These are phyloP conservation scores for Sebastes kiyomatsui DNA, from an alignment of 2,797 vertebrate species.

Conservation along the genomic window DNA sequence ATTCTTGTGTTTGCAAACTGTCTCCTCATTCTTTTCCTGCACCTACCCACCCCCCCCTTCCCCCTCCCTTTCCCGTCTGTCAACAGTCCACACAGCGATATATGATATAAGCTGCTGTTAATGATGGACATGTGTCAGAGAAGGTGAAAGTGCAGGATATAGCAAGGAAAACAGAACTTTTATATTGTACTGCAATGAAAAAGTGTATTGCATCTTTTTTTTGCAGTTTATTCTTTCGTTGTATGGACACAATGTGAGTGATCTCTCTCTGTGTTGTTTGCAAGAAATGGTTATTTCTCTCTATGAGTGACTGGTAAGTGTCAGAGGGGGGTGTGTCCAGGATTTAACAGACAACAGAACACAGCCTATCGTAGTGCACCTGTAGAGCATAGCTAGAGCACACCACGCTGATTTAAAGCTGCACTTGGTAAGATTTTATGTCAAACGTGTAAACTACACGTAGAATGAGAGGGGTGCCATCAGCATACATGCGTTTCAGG, in stretches of 20 bases:
- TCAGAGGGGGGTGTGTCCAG: slow-evolving; percentile 41
- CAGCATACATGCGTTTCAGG: neutral
- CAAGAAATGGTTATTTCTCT: neutral
- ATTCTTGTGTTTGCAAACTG: slow-evolving; percentile 70
- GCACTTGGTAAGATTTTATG: slow-evolving; percentile 17
- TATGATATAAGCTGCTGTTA: slow-evolving; percentile 18
- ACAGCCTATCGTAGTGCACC: slow-evolving; percentile 29
- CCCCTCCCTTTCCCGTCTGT: neutral
- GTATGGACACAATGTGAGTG: neutral
- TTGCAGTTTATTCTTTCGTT: neutral
- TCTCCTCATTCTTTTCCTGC: slow-evolving; percentile 51
- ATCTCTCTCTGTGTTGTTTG: slow-evolving; percentile 54
- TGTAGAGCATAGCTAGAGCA: slow-evolving; percentile 16
- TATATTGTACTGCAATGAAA: neutral
- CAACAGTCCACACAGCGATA: slow-evolving; percentile 9
- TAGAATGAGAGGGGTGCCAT: neutral
- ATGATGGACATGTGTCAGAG: neutral
- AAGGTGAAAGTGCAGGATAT: neutral
- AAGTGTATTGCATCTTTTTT: neutral
- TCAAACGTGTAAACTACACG: neutral
- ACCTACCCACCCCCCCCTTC: neutral
- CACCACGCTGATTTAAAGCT: slow-evolving; percentile 29
- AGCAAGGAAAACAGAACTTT: neutral
- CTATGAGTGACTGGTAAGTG: neutral
- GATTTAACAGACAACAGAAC: slow-evolving; percentile 45